These are phyloP conservation scores for Plestiodon gilberti DNA, from an alignment of 2,113 vertebrate species.

Conservation along the genomic window DNA sequence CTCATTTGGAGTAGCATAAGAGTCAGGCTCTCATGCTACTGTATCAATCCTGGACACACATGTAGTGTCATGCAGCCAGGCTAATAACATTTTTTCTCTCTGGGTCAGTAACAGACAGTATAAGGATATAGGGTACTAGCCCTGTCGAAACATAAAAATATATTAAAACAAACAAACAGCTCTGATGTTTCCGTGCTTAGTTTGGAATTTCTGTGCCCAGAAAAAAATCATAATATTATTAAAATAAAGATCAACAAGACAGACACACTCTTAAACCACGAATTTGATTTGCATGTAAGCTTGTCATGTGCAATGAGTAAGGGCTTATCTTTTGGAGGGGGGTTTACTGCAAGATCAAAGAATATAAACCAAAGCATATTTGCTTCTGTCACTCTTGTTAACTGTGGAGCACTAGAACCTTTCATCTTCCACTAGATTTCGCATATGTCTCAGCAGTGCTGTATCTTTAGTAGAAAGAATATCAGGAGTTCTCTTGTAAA, in stretches of 20 bases:
- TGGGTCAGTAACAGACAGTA: background rate
- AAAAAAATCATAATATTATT: conserved; percentile 19
- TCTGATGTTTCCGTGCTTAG: background rate
- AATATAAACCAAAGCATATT: conserved; percentile 22
- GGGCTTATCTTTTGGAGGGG: conserved; percentile 24
- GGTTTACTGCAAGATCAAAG: conserved; percentile 53
- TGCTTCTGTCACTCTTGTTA: conserved; percentile 33
- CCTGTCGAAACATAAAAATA: background rate
- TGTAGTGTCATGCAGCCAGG: background rate
- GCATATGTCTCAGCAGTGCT: background rate
- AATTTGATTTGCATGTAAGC: conserved; percentile 25
- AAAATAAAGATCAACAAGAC: background rate
- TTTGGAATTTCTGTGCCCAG: conserved; percentile 2
- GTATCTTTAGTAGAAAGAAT: conserved; percentile 9
- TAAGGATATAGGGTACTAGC: background rate
- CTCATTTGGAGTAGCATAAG: no score
- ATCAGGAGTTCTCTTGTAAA: background rate
- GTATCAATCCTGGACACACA: background rate
- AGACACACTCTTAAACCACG: conserved; percentile 24
- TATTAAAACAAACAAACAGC: background rate
- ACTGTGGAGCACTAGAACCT: conserved; percentile 15
- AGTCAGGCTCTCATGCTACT: background rate
- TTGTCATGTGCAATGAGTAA: background rate
- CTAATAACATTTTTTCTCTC: background rate
- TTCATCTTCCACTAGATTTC: conserved; percentile 38